Evolutionary conservation across 2,888 invertebrate genomes (phyloP).

Genomic region (Yponomeuta sedellus): DNA sequence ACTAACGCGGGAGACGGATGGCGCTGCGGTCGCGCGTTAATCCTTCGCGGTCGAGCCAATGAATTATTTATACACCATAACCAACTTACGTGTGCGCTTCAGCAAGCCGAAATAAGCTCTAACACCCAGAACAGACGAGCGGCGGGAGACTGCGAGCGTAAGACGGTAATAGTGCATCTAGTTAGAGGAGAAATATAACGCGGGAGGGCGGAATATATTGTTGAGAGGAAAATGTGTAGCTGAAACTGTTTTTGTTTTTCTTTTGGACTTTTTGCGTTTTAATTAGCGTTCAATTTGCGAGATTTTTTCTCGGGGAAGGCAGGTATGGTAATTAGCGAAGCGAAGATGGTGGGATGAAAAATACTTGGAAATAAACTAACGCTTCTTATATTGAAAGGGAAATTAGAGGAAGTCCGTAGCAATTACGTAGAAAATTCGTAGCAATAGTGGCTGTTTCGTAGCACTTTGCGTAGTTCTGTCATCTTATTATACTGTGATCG

Average conservation of each 20-base stretch:
- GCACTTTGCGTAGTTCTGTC: neutral
- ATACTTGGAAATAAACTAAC: neutral
- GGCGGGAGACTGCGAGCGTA: neutral
- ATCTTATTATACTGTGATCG: neutral
- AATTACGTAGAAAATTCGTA: neutral
- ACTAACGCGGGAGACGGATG: slow-evolving; percentile 35
- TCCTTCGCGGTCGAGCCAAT: slow-evolving; percentile 30
- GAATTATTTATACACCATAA: slow-evolving; percentile 32
- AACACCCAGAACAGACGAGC: neutral
- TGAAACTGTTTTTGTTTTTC: slow-evolving; percentile 3
- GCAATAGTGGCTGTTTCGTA: no score
- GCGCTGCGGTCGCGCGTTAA: slow-evolving; percentile 28
- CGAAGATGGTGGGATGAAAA: neutral
- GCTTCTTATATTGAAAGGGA: neutral
- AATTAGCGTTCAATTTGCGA: neutral
- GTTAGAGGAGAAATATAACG: slow-evolving; percentile 9
- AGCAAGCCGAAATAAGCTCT: neutral
- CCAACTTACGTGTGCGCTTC: neutral
- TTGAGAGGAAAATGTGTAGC: slow-evolving; percentile 7
- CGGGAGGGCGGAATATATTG: slow-evolving; percentile 18
- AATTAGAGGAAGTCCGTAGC: neutral
- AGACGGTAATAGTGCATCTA: slow-evolving; percentile 10
- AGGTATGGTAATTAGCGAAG: neutral
- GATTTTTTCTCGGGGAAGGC: neutral
- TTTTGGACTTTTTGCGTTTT: neutral